Evolutionary conservation across 2,888 invertebrate species (phyloP).

Genomic region (Andricus quercusramuli): DNA sequence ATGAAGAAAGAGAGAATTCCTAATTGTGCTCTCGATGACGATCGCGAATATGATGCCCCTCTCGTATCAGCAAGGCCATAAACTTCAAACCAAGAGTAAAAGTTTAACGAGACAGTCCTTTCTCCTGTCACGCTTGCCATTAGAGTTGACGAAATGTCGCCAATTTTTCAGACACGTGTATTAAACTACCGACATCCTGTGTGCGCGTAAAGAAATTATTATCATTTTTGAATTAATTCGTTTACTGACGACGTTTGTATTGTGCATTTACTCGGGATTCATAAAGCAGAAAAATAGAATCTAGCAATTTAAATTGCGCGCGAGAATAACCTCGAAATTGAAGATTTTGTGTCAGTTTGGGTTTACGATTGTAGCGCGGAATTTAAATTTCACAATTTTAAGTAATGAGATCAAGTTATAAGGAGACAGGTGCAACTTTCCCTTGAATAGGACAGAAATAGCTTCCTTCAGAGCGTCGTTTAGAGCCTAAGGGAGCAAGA

Average conservation of each 20-base stretch:
- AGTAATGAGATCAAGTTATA: neutral
- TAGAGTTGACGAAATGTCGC: neutral
- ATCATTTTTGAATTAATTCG: neutral
- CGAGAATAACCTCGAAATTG: neutral
- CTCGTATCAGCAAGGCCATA: slow-evolving; percentile 14
- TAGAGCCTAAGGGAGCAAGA: neutral
- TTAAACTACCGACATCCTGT: neutral
- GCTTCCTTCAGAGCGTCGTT: neutral
- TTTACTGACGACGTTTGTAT: neutral
- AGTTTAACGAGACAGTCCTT: slow-evolving; percentile 22
- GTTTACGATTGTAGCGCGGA: neutral
- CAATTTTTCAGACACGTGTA: neutral
- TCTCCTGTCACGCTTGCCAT: neutral
- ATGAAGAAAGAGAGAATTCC: neutral
- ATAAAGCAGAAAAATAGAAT: neutral
- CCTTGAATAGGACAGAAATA: neutral
- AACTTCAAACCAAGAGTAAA: slow-evolving; percentile 17
- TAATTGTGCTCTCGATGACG: neutral
- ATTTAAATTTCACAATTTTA: neutral
- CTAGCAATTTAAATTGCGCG: neutral
- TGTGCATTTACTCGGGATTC: neutral
- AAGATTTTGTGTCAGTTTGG: neutral
- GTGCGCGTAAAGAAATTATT: slow-evolving; percentile 16
- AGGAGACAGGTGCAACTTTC: neutral
- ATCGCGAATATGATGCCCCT: neutral